Base-by-base conservation (phyloP, 1,140 invertebrate species). In the Aphelenchoides besseyi region DNA sequence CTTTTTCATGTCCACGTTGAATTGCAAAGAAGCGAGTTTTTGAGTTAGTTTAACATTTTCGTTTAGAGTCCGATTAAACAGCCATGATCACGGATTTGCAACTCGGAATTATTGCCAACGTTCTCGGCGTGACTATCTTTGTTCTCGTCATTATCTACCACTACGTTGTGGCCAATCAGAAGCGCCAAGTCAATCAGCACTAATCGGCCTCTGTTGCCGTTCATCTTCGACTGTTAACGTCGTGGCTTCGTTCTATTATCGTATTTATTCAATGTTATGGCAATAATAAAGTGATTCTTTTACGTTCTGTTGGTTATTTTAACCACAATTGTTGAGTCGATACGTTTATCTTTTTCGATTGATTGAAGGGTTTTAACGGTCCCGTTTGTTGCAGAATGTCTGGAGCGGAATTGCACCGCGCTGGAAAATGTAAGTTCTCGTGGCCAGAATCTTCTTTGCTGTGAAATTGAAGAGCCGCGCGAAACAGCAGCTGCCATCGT, bases 11-110 rank as follows among this genome's bases (percentile, higher is more conserved):
- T 59, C 18, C 18, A 59, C 55, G 5, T 59, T 59, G 5, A 18
- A 59, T 29, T n/a, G n/a, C n/a, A 48, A 23, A 23, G 41, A 48
- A 23, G 41, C 41, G 41, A 12, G 41, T 48, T n/a, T n/a, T n/a
- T n/a, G n/a, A n/a, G n/a, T 41, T 41, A 1, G 12, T 12, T 35
- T 53, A 3, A 41, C 36, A 33, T 66, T 66, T n/a, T 66, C 63
- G 30, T 66, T 66, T 66, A 32, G 16, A 33, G n/a, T 32, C 5
- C 16, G 1, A 36, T 33, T 1, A 29, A 32, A n/a, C 32, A 26
- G 30, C 12, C 36, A 83, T 83, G 82, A 83, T 83, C 72, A 84
- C 74, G 32, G 82, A 83, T 68, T 71, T 84, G 62, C 82, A 83
- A 73, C 77, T 83, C 41, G 81, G 81, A 52, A 79, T 84, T 52